Evolutionary conservation across 2,113 vertebrate species (phyloP), one percentile per base, ranked within the genome.

Genomic region (Megalops atlanticus): DNA sequence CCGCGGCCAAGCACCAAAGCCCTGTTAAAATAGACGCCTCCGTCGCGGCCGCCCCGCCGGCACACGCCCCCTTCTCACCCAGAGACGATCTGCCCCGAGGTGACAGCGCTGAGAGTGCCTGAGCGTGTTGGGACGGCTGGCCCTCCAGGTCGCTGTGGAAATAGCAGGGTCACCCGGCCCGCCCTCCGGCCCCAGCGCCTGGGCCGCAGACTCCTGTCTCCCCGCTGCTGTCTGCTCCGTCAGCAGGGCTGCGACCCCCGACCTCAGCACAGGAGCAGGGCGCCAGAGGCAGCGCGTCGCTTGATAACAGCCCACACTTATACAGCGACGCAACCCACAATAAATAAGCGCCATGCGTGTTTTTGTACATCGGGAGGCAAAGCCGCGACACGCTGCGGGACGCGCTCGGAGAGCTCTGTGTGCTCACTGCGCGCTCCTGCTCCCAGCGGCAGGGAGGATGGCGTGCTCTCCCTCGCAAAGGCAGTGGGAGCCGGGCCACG

Each of bases 211-310:
- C 88, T 89, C 79, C 82, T 82, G 89, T 89, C 90, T 89, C 86
- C 86, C 84, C 31, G 58, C 79, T 35, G 88, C 87, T 41, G 64
- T 81, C 85, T 85, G 73, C 77, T 14, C 84, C 31, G 45, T 89
- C 88, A 88, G 89, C 85, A 89, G 76, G 80, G 27, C 77, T 18
- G 3, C 74, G 88, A 91, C 91, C 92, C 83, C 49, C 87, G 90
- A 92, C 91, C 76, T 82, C 70, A 69, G 47, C 81, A 7, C 83
- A 79, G 85, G 86, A 91, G 85, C 83, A 82, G 83, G 90, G 89
- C 89, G 85, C 88, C 90, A 89, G 78, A 41, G 15, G 84, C 76
- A 76, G 85, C 81, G 89, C 86, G 83, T 85, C 74, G 89, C n/a
- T 14, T 88, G 88, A 89, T 73, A 4, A 76, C 85, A 88, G 80